Evolutionary conservation across 2,113 vertebrate species (phyloP).

Genomic region (Chloropsis cyanopogon): DNA sequence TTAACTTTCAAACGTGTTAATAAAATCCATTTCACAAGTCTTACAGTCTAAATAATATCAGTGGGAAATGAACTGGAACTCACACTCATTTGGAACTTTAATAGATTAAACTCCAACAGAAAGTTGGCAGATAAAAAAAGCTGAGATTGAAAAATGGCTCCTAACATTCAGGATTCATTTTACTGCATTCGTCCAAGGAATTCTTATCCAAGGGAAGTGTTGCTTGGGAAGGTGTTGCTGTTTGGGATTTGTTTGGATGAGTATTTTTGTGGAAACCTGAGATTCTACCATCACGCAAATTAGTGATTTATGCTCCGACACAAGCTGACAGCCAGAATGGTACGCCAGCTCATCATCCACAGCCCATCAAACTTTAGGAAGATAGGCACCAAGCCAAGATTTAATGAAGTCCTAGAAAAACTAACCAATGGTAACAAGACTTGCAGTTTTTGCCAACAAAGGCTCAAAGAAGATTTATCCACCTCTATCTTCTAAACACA

Average conservation of each 20-base stretch:
- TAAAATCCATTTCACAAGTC: not conserved
- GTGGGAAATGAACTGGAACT: slow-evolving; percentile 46
- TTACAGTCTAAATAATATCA: not conserved
- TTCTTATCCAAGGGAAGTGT: not conserved
- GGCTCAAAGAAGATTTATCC: not conserved
- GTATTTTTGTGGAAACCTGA: not conserved
- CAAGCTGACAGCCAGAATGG: not conserved
- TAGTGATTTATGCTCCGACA: not conserved
- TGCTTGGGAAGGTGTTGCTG: not conserved
- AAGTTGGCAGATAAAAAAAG: not conserved
- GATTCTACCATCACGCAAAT: not conserved
- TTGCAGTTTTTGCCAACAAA: not conserved
- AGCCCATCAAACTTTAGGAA: not conserved
- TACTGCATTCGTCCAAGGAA: not conserved
- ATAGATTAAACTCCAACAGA: not conserved
- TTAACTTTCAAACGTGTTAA: not conserved
- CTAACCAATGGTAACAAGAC: not conserved
- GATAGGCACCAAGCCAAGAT: not conserved
- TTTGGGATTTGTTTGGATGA: not conserved
- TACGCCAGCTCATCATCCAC: not conserved
- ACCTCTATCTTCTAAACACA: not conserved
- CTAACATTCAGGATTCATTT: not conserved
- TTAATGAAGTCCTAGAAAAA: not conserved
- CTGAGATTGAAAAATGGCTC: not conserved
- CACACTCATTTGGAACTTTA: not conserved